Base-by-base conservation (phyloP, 1,140 invertebrate genomes). In the Lepidurus packardi region DNA sequence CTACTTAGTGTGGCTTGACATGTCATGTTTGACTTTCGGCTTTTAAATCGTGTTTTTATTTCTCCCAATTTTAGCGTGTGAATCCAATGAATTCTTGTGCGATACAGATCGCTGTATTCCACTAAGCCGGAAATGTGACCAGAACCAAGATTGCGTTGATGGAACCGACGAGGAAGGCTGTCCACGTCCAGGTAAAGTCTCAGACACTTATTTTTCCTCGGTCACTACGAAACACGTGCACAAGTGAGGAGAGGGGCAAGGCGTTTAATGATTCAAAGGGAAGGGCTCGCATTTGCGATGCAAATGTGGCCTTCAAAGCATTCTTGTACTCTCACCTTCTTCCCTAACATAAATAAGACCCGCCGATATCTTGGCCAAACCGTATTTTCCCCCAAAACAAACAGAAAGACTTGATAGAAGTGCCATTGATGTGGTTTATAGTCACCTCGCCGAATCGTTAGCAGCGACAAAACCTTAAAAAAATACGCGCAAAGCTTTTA, bases 91-190 rank as follows among this genome's bases (percentile, higher is more conserved):
- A 47, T 83, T 83, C 80, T 73, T 74, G 21, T 84, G 83, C 80
- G 81, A 78, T 45, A 81, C 82, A 77, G 82, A 81, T 76, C 81
- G 80, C 73, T 87, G 87, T 81, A 84, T 87, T 77, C 81, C 83
- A 8, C 80, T 81, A 24, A 80, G 78, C 34, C 82, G 82, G 80
- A 79, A 82, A 25, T 86, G 84, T 75, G 81, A 92, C 86, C 88
- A 88, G 77, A 84, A 85, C 79, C 88, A 89, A 82, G 90, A 92
- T 86, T 92, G 91, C 86, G 84, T 84, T 79, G 91, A 92, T 86
- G 89, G 89, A 84, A 89, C 89, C 81, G 91, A 92, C 83, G 91
- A 92, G 86, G 86, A 85, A 83, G 88, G 89, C 84, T 92, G 91
- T 87, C 43, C 74, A 21, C 74, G 4, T n/a, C 74, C 34, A 75